A percentile compares a stretch with the other conserved stretches of the same genome.
Evolutionary conservation across 1,140 invertebrate genomes (phyloP).

Genomic region (Prorops nasuta): DNA sequence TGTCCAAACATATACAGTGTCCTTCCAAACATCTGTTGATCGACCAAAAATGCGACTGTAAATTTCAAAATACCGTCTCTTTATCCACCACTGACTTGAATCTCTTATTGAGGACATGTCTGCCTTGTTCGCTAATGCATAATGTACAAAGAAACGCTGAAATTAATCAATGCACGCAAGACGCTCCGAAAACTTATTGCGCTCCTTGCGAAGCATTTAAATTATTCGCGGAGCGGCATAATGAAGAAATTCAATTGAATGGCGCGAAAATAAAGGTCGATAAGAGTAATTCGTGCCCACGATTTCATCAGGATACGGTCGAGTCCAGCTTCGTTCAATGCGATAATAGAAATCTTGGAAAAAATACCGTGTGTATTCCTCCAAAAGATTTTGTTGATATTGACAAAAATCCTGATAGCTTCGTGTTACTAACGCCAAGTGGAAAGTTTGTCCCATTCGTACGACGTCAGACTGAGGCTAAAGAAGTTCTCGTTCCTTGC

Average conservation of each 20-base stretch:
- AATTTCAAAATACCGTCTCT: background rate
- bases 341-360: background rate
- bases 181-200: background rate
- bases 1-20: too few species aligned
- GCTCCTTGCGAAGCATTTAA: too few species aligned
- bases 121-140: background rate
- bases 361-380: background rate
- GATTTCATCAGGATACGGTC: too few species aligned
- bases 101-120: background rate
- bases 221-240: too few species aligned
- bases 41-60: background rate
- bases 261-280: too few species aligned
- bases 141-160: background rate
- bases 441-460: conserved; percentile 17
- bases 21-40: too few species aligned
- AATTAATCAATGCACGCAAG: background rate
- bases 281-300: too few species aligned
- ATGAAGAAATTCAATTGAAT: too few species aligned
- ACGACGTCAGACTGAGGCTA: background rate
- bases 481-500: too few species aligned
- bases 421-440: conserved; percentile 12
- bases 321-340: too few species aligned
- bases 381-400: background rate
- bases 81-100: background rate
- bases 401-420: conserved; percentile 6